Base-by-base conservation (phyloP, 2,888 invertebrate genomes). In the Ommatoiulus sabulosus region DNA sequence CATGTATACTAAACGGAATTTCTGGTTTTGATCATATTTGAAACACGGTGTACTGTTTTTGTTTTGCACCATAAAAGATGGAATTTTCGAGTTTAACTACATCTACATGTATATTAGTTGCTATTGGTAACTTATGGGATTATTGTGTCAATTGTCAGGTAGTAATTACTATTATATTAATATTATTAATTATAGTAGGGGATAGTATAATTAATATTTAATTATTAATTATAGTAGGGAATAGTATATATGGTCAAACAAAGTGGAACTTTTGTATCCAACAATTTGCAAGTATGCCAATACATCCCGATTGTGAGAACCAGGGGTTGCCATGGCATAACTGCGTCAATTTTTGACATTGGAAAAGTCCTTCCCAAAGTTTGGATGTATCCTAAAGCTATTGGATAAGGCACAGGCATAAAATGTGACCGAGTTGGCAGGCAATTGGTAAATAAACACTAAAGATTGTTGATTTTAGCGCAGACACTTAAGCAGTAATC, bases 401-500 rank as follows among this genome's bases (percentile, higher is more conserved):
- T 80, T 35, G 80, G 80, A 80, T 80, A 80, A 80, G 35, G 80
- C 80, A 80, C 80, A 3, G 4, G 10, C 80, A 35, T 35, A 80
- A 35, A 80, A 80, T 80, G 35, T 80, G 3, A 80, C 80, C 12
- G 35, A 10, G 24, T 80, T 24, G 80, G 24, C 80, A 12, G 35
- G 80, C 80, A 80, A 80, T 80, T 80, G 80, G 80, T 80, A 80
- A 80, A 80, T 80, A 80, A 80, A 80, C 80, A 80, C 80, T 80
- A 35, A 80, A 80, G 80, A 80, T 80, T 80, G 80, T 80, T 80
- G 80, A 80, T 80, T 80, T 80, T 24, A 15, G 80, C 12, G 3
- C 80, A 80, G 72, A 72, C 72, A 72, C 72, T 72, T 80, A 35
- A 80, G 80, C 80, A 80, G 35, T 35, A 35, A 80, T 80, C 80